Evolutionary conservation across 2,797 vertebrate genomes (phyloP), one percentile per base, ranked within the genome.

Genomic region (Astyanax mexicanus): DNA sequence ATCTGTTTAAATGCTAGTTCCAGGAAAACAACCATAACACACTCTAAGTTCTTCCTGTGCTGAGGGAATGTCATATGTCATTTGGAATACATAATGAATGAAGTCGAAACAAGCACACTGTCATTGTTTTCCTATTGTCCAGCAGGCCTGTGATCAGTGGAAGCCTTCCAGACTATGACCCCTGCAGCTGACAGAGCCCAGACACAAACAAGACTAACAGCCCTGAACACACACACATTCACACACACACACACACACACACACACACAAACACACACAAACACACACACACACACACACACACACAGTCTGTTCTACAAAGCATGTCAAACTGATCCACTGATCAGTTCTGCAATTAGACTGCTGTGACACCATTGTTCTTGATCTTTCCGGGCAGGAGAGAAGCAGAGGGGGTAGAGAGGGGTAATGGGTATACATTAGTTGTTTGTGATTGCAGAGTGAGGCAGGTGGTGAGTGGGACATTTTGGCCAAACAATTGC

Each of bases 271-370:
- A 69, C 55, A 65, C 47, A 74, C 25, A 69, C 44, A 55, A 57
- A 65, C 69, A 15, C 67, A 38, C 73, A 54, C 65, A 70, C 57
- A 65, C 69, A 15, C 67, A 38, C 73, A 54, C 65, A 70, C 52
- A 66, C 47, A 74, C 25, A 69, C 44, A 55, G 60, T 9, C 62
- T 19, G 54, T 82, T 84, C 81, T 84, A 85, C 27, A 57, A 57
- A 57, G 25, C 54, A 84, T 40, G 83, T 81, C 79, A 79, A 79
- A 81, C 81, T 71, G 73, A 81, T 80, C 72, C 83, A 86, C 86
- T 84, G 85, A 61, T 61, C 71, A 72, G 65, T 62, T 47, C n/a
- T 40, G 64, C 69, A 80, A 76, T 52, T 65, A 44, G 1, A 27
- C 55, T 70, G 64, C 55, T 38, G 71, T 66, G 71, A 70, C 58